Base-by-base conservation (phyloP, 2,113 vertebrate species). In the Corynorhinus townsendii region DNA sequence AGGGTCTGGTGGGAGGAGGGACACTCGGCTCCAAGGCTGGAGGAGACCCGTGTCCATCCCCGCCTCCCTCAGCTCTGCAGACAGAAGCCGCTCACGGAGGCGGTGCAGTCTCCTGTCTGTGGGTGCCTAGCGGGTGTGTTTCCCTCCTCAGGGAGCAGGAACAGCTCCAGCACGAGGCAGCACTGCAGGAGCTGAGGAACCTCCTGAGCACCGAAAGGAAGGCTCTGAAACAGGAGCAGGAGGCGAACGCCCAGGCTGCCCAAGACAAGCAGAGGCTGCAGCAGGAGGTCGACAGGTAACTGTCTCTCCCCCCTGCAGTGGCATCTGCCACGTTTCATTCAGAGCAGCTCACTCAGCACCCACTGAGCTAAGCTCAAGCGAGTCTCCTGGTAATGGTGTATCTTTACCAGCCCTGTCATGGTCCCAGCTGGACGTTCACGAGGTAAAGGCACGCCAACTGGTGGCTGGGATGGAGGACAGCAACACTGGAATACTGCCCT, bases 111-210 rank as follows among this genome's bases (percentile, higher is more conserved):
- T 80, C 28, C 43, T 0, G 0, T 52, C 49, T 52, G 17, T 52
- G 38, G 88, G n/a, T 7, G 40, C 64, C 87, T 17, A 89, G 33
- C 3, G 0, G 33, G 26, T 73, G 20, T 0, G 26, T 56, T 5
- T 9, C 38, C 49, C 66, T 82, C 95, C 73, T 33, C 95, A 99
- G 99, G 93, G 99, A 99, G 11, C 94, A 73, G 1, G 96, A 97
- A 90, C 93, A 99, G 93, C 95, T 98, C 83, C 98, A 98, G 79
- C 98, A 98, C 86, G 98, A 98, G 93, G 96, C 95, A 0, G 98
- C 98, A 95, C 6, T 99, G 97, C 98, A 99, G 54, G 98, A 99
- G 68, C 94, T 98, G 97, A 98, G 99, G 90, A 90, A 90, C 33
- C 20, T 1, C 7, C 2, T 3, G 20, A 5, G n/a, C 0, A 0